Evolutionary conservation across 53 echinoderm and acorn worm genomes (phyloP).

Genomic region (Actinopyga echinites): DNA sequence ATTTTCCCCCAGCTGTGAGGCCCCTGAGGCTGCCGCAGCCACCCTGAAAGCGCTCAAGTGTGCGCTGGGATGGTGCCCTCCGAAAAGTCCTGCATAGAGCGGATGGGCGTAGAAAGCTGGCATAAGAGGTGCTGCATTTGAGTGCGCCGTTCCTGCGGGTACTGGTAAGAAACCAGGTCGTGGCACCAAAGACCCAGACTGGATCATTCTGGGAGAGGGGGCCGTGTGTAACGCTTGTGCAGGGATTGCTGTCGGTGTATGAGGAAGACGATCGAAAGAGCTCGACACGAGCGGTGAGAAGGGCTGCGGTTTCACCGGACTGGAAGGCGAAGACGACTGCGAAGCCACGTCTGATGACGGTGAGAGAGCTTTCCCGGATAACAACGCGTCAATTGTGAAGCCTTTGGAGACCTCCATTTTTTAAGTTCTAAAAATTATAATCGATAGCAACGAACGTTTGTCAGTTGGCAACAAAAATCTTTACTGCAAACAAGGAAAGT

Average conservation of each 20-base stretch:
- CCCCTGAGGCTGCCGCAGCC: slow-evolving; percentile 69
- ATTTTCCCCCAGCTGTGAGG: slow-evolving; percentile 68
- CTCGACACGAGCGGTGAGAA: slow-evolving; percentile 24
- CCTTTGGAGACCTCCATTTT: slow-evolving; percentile 85
- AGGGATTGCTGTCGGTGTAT: slow-evolving; percentile 52
- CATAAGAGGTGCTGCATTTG: slow-evolving; percentile 65
- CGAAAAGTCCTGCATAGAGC: slow-evolving; percentile 78
- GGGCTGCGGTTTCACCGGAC: slow-evolving; percentile 45
- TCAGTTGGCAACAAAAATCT: too few relatives aligned
- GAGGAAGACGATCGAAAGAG: slow-evolving; percentile 23
- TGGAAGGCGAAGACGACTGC: slow-evolving; percentile 44
- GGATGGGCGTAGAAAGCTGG: slow-evolving; percentile 98
- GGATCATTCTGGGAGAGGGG: slow-evolving; percentile 51
- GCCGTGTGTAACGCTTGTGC: slow-evolving; percentile 60
- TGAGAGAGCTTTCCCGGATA: slow-evolving; percentile 69
- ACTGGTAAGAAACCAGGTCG: slow-evolving; percentile 88
- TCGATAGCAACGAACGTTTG: too few relatives aligned
- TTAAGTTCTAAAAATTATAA: not conserved
- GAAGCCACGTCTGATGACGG: slow-evolving; percentile 24
- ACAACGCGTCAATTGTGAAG: slow-evolving; percentile 91
- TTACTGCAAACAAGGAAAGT: too few relatives aligned
- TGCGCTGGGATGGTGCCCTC: slow-evolving; percentile 76
- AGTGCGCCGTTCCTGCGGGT: slow-evolving; percentile 55
- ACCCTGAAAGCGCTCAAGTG: slow-evolving; percentile 89
- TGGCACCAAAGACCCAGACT: slow-evolving; percentile 80